These are phyloP conservation scores for Laticauda colubrina DNA, from an alignment of 2,113 vertebrate genomes.

Conservation along the genomic window DNA sequence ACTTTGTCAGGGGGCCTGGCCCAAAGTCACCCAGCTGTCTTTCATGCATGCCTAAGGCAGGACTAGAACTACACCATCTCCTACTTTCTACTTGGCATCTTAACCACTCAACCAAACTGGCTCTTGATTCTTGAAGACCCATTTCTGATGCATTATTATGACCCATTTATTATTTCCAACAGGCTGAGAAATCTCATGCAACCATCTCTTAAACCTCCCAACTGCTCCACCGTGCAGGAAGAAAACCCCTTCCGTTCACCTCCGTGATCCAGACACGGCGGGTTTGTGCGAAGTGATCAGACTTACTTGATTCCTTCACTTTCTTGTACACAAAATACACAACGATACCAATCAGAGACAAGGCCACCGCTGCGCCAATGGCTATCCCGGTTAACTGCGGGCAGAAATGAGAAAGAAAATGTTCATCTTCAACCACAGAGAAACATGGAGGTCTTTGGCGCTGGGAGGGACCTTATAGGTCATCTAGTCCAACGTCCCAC, in stretches of 20 bases:
- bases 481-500: too few species aligned
- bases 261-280: not conserved
- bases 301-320: constrained; percentile 79
- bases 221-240: not conserved
- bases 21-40: too few species aligned
- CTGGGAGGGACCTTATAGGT: too few species aligned
- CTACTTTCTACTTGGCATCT: not conserved
- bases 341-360: constrained; percentile 69
- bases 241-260: not conserved
- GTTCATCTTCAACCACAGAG: not conserved
- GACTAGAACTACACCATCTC: not conserved
- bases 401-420: not conserved
- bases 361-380: constrained; percentile 70
- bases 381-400: constrained; percentile 78
- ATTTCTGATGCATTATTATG: not conserved
- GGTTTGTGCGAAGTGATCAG: not conserved
- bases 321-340: constrained; percentile 77
- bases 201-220: not conserved
- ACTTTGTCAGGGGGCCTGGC: too few species aligned
- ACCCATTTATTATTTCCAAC: not conserved
- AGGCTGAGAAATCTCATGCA: not conserved
- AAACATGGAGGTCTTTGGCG: not conserved
- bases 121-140: not conserved
- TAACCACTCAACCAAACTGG: not conserved
- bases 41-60: too few species aligned